Evolutionary conservation across 2,113 vertebrate species (phyloP).

Genomic region (Columba livia): DNA sequence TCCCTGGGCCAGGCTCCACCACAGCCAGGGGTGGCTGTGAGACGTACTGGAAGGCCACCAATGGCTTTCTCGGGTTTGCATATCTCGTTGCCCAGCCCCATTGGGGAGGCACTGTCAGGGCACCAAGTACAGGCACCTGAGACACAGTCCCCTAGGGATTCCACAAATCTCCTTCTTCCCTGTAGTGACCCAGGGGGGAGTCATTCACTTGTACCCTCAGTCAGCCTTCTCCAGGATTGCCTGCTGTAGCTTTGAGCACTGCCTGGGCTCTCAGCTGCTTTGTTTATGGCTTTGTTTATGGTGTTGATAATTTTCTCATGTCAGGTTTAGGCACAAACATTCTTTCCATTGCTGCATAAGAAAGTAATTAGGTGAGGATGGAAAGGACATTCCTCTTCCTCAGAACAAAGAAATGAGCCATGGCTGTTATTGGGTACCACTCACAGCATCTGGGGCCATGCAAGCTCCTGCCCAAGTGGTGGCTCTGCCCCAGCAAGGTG

Average conservation of each 20-base stretch:
- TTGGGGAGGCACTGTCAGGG: fast-evolving
- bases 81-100: neutral
- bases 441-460: neutral
- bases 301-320: slow-evolving; percentile 67
- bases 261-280: neutral
- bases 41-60: fast-evolving
- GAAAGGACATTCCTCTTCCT: slow-evolving; percentile 51
- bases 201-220: slow-evolving; percentile 18
- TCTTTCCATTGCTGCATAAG: slow-evolving; percentile 68
- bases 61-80: neutral
- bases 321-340: slow-evolving; percentile 62
- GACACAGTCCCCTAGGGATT: neutral
- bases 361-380: slow-evolving; percentile 68
- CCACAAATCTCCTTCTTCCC: slow-evolving; percentile 11
- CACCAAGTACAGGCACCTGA: neutral
- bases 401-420: slow-evolving; percentile 50
- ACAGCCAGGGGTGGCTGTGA: neutral
- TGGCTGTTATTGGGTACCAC: neutral
- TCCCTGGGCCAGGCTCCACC: neutral
- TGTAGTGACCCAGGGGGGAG: slow-evolving; percentile 31
- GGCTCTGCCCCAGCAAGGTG: neutral
- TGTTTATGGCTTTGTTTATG: slow-evolving; percentile 66
- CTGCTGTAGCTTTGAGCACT: slow-evolving; percentile 35
- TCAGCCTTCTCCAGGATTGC: neutral
- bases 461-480: neutral